Base-by-base conservation (phyloP, 2,113 vertebrate genomes). In the Lepisosteus oculatus region DNA sequence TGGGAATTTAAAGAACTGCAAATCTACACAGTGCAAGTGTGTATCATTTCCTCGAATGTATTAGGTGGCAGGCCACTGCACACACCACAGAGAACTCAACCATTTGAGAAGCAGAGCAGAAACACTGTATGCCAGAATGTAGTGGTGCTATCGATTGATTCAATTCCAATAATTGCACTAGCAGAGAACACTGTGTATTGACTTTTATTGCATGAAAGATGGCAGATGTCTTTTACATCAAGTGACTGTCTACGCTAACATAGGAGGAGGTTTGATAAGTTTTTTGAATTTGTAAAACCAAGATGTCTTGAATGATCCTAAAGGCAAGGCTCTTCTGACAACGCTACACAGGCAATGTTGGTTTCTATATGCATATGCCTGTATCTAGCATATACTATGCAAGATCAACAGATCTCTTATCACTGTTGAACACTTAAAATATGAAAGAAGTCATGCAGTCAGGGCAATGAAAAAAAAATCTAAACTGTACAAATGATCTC, bases 81-180 rank as follows among this genome's bases (percentile, higher is more conserved):
- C 56, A 47, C 42, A 51, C 29, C 17, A 56, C 42, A 43, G 55
- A 3, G 44, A 61, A 43, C 61, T 70, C 41, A 70, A 51, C 45
- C 44, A 55, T 73, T 17, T 63, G 67, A 56, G 68, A 70, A 68
- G 57, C n/a, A 14, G 64, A 73, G 74, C 64, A 76, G 63, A 71
- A 74, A 74, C 55, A 66, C 75, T 69, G 74, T 70, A 79, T 76
- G 80, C 82, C 8, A 68, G 62, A 75, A 74, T 74, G 72, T 79
- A 85, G 83, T 70, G 54, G 55, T 67, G 64, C 70, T 74, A 74
- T 79, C 84, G 80, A 86, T 76, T 80, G 72, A 72, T 70, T 77
- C 74, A 73, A 59, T 70, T 69, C 73, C 83, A 65, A 72, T 57
- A 47, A 64, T 71, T 55, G 65, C 77, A 71, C 79, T 55, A 81